Conservation (phyloP, 2,113 vertebrate genomes). For the Procavia capensis region DNA sequence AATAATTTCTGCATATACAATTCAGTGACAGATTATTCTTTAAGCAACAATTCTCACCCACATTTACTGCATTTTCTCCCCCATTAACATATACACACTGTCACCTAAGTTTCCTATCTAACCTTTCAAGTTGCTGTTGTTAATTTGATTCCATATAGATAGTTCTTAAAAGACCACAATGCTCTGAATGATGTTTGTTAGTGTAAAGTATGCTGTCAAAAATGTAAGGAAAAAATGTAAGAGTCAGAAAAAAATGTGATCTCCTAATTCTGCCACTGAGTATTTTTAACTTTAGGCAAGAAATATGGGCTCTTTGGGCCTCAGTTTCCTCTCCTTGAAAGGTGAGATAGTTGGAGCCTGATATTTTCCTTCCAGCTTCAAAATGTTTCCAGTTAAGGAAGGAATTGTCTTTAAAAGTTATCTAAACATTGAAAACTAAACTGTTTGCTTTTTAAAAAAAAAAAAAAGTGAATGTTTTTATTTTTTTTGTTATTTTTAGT, state of each 20-base stretch:
- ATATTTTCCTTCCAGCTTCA: background rate
- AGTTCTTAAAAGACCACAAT: background rate
- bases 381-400: slow-evolving; percentile 20
- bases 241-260: background rate
- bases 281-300: background rate
- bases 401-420: slow-evolving; percentile 13
- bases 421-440: background rate
- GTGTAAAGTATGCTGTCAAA: slow-evolving; percentile 42
- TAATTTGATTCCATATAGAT: background rate
- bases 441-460: background rate
- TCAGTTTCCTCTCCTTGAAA: background rate
- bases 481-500: background rate
- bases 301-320: background rate
- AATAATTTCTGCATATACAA: background rate
- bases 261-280: background rate
- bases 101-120: background rate
- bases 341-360: background rate
- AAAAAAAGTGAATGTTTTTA: background rate
- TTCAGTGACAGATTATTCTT: background rate
- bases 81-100: background rate
- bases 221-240: background rate
- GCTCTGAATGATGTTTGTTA: background rate
- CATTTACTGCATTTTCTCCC: background rate
- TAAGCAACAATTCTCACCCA: background rate
- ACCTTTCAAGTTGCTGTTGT: background rate